These are phyloP conservation scores for Lacerta bilineata DNA, from an alignment of 2,797 vertebrate species.

Conservation along the genomic window DNA sequence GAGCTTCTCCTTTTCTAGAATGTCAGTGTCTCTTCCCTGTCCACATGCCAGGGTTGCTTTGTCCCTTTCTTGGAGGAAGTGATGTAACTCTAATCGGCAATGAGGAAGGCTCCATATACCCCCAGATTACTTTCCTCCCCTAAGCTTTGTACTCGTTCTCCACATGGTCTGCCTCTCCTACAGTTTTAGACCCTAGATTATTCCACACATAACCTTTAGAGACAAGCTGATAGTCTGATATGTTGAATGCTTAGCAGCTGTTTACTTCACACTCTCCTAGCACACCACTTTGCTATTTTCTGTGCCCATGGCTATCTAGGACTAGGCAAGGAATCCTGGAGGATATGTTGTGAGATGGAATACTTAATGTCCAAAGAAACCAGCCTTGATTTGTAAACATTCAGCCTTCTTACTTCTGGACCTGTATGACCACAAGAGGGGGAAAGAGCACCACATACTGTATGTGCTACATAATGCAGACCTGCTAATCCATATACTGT, in stretches of 20 bases:
- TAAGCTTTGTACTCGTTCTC: neutral
- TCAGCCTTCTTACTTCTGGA: neutral
- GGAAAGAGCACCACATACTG: slow-evolving; percentile 34
- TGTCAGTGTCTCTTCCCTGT: neutral
- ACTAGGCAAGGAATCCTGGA: neutral
- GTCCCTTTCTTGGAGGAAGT: neutral
- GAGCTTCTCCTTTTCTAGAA: neutral
- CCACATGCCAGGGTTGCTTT: neutral
- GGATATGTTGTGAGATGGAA: neutral
- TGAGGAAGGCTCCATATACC: neutral
- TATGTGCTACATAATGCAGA: neutral
- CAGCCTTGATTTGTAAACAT: neutral
- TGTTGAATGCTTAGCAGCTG: neutral
- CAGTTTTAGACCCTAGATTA: neutral
- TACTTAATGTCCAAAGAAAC: neutral
- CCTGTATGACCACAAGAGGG: slow-evolving; percentile 24
- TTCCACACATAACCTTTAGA: neutral
- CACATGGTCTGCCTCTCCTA: neutral
- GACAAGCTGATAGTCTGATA: neutral
- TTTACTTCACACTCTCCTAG: neutral
- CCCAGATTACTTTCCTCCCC: neutral
- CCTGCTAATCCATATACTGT: neutral
- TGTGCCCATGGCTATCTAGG: neutral
- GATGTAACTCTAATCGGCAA: neutral
- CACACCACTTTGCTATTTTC: neutral